These are phyloP conservation scores for Eristalis intricaria DNA, from an alignment of 2,888 invertebrate species.

Conservation along the genomic window DNA sequence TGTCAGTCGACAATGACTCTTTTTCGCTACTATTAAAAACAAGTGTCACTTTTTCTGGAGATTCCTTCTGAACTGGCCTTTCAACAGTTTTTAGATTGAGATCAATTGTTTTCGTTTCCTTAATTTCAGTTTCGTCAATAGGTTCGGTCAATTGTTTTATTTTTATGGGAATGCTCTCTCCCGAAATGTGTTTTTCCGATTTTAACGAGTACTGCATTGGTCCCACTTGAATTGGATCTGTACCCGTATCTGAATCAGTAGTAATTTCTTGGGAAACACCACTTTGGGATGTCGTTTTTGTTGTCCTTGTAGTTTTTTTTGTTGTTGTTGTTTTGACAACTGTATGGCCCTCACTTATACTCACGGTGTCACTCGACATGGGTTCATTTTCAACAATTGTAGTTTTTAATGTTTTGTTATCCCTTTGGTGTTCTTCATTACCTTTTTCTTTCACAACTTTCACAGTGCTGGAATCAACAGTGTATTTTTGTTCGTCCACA, in stretches of 20 bases:
- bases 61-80: background rate
- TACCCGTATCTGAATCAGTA: background rate
- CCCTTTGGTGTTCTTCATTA: background rate
- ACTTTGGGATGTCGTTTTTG: conserved; percentile 65
- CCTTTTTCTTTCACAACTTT: background rate
- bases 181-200: background rate
- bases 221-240: background rate
- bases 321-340: background rate
- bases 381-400: background rate
- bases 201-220: background rate
- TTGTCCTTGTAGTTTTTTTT: background rate
- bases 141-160: too few species aligned
- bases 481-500: background rate
- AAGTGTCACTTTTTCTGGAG: background rate
- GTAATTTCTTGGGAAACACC: background rate
- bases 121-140: too few species aligned
- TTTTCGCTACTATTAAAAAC: background rate
- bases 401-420: background rate
- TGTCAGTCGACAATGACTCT: background rate
- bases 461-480: background rate
- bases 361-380: background rate
- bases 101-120: too few species aligned
- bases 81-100: background rate
- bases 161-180: too few species aligned
- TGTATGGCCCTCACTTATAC: background rate